Evolutionary conservation across 2,113 vertebrate species (phyloP).

Genomic region (Microcebus ravelobensis): DNA sequence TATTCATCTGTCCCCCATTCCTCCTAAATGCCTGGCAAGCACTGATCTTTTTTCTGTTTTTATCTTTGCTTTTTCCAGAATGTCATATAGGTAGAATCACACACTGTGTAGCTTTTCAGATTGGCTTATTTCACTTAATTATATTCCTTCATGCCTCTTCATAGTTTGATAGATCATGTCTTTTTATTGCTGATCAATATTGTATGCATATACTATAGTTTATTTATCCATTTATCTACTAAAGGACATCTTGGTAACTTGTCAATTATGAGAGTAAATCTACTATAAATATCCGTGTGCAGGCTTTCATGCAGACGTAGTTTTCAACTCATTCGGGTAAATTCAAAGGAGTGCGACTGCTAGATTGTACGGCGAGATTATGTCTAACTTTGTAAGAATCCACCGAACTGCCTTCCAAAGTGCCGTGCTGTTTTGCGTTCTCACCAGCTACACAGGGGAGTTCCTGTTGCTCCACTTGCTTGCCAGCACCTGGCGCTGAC

Average conservation of each 20-base stretch:
- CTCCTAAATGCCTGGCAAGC: not conserved
- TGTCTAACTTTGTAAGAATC: not conserved
- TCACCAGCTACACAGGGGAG: not conserved
- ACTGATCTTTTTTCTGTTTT: not conserved
- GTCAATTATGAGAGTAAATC: not conserved
- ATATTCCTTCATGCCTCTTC: not conserved
- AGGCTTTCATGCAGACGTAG: not conserved
- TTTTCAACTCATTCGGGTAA: not conserved
- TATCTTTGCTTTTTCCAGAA: not conserved
- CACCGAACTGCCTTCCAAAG: not conserved
- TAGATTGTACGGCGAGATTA: not conserved
- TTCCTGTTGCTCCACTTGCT: not conserved
- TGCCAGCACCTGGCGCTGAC: fast-evolving
- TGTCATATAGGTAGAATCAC: not conserved
- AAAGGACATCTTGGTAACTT: not conserved
- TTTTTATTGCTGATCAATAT: not conserved
- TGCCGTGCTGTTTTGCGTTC: not conserved
- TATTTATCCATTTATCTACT: not conserved
- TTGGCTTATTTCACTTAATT: not conserved
- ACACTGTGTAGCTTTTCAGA: not conserved
- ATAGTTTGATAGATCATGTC: not conserved
- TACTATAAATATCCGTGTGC: not conserved
- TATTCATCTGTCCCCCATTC: not conserved
- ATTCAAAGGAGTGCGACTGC: not conserved
- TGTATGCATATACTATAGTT: not conserved